Conservation (phyloP, 2,888 invertebrate species). For the Thyatira batis region DNA sequence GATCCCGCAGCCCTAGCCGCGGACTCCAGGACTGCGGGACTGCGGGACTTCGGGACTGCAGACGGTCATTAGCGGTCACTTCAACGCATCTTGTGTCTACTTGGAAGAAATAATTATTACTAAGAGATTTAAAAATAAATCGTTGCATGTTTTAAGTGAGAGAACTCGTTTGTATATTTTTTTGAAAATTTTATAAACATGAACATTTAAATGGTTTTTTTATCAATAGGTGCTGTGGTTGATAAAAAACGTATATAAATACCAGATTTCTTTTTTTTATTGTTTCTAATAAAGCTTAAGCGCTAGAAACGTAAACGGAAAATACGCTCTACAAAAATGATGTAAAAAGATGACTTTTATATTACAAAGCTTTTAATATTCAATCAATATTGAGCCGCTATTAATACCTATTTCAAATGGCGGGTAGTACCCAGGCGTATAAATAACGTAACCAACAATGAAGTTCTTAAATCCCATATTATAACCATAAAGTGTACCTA, state of each 20-base stretch:
- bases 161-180: too few species aligned
- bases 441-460: background rate
- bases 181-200: too few species aligned
- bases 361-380: background rate
- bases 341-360: background rate
- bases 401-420: background rate
- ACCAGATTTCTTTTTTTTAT: too few species aligned
- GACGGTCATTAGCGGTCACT: slow-evolving; percentile 72
- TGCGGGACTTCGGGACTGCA: background rate
- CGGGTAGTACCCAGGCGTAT: background rate
- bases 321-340: too few species aligned
- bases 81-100: slow-evolving; percentile 40
- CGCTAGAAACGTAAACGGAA: too few species aligned
- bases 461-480: background rate
- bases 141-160: background rate
- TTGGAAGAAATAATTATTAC: slow-evolving; percentile 27
- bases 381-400: background rate
- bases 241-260: too few species aligned
- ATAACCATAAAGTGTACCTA: background rate
- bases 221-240: too few species aligned
- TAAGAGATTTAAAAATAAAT: slow-evolving; percentile 16
- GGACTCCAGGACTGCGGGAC: background rate
- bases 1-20: slow-evolving; percentile 48
- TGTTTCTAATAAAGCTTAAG: too few species aligned
- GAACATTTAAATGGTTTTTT: too few species aligned